phyloP scores from a whole-genome alignment of 2,797 vertebrate species.

The Holocentrus rufus region DNA sequence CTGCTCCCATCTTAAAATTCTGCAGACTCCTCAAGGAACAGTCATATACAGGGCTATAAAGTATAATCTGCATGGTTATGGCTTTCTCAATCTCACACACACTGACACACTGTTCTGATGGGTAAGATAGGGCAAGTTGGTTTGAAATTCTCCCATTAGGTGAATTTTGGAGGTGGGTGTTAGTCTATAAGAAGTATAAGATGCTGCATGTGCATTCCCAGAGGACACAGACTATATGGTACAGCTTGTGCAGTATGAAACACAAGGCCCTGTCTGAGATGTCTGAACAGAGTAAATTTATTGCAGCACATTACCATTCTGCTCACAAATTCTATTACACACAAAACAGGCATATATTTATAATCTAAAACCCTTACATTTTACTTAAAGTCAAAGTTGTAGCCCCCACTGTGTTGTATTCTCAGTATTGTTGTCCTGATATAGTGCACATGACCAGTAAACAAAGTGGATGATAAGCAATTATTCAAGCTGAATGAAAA shows the following conservation, averaged over 20 bases:
- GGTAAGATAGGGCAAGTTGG: constrained; percentile 44
- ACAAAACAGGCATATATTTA: neutral
- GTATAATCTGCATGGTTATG: constrained; percentile 77
- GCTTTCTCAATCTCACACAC: constrained; percentile 72
- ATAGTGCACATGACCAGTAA: neutral
- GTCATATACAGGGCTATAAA: constrained; percentile 80
- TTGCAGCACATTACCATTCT: neutral
- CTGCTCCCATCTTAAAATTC: constrained; percentile 75
- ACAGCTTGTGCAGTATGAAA: constrained; percentile 28
- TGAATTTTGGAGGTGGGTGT: constrained; percentile 11
- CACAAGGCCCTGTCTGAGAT: too few relatives aligned
- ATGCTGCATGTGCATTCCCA: constrained; percentile 14
- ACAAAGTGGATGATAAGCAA: neutral
- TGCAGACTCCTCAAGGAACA: constrained; percentile 78
- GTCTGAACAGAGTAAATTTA: neutral
- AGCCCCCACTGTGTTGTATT: neutral
- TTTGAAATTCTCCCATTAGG: constrained; percentile 28
- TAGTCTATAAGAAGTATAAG: constrained; percentile 14
- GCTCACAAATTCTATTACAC: neutral
- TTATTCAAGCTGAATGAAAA: neutral
- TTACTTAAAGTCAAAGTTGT: neutral
- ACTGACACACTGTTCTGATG: constrained; percentile 68
- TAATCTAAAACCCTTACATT: neutral
- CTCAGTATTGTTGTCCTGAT: neutral
- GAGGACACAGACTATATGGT: neutral